Percentiles rank a stretch among this genome's conserved stretches.
phyloP scores from a whole-genome alignment of 1,140 invertebrate genomes.

The Cotesia glomerata region DNA sequence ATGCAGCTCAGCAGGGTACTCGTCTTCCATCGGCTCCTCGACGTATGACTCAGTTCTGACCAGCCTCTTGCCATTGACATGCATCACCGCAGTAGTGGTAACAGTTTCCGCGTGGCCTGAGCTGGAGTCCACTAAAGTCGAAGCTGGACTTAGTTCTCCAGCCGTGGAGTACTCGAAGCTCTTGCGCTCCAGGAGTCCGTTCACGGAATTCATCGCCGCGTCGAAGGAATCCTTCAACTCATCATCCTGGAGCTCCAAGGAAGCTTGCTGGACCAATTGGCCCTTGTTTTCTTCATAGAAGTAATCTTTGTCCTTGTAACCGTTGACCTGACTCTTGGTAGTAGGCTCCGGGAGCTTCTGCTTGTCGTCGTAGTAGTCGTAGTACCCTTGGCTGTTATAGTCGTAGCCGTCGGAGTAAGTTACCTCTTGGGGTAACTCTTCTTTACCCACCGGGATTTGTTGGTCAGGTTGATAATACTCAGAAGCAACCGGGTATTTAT shows the following conservation, averaged over 20 bases:
- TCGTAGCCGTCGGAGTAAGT: not conserved
- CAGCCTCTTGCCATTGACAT: conserved; percentile 51
- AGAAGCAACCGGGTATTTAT: conserved; percentile 50
- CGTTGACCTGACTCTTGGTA: conserved; percentile 51
- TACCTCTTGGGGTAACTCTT: conserved; percentile 27
- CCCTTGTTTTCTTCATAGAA: conserved; percentile 54
- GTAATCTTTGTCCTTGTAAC: conserved; percentile 56
- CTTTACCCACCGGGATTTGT: conserved; percentile 37
- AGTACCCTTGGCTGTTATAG: conserved; percentile 41
- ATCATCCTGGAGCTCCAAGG: conserved; percentile 66
- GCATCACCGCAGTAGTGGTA: conserved; percentile 53
- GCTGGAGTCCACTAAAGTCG: conserved; percentile 45
- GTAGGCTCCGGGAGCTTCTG: conserved; percentile 57
- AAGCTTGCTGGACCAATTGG: conserved; percentile 62
- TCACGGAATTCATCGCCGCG: conserved; percentile 66
- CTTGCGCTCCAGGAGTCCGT: conserved; percentile 56
- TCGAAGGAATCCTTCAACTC: conserved; percentile 68
- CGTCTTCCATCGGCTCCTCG: conserved; percentile 46
- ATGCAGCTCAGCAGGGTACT: conserved; percentile 46
- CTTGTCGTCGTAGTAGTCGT: conserved; percentile 33
- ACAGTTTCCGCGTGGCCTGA: conserved; percentile 34
- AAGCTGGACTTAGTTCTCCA: conserved; percentile 48
- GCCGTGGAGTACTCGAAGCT: conserved; percentile 57
- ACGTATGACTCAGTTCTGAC: conserved; percentile 53
- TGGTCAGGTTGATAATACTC: conserved; percentile 42